Evolutionary conservation across 2,797 vertebrate species (phyloP), one percentile per base, ranked within the genome.

Genomic region (Harpagifer antarcticus): DNA sequence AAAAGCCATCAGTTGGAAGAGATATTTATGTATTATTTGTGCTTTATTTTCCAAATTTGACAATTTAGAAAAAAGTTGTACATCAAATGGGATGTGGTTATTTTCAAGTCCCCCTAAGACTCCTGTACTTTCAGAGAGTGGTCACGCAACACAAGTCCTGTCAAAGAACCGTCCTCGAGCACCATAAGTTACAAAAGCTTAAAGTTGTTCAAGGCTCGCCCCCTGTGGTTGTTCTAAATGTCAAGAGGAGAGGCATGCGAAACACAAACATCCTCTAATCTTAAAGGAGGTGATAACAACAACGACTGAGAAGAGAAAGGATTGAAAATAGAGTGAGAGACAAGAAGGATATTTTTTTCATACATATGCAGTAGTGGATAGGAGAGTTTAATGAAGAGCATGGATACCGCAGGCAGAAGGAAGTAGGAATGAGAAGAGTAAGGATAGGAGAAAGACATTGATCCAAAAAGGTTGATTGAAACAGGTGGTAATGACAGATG

Each of bases 201-300:
- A 5, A 57, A 54, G 47, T 40, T 43, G 9, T 59, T 62, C 3
- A 40, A 72, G 56, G 17, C 43, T 19, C 5, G 17, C 17, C 56
- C 42, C n/a, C n/a, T 3, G 49, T 52, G 42, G 57, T 54, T 55
- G 56, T 16, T 67, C 53, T 12, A 52, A 31, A 19, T 45, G 60
- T 76, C 44, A 53, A 69, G 49, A 27, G 27, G 37, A 70, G 42
- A 23, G 72, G 45, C 43, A 71, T 10, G n/a, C 58, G 47, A 49
- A 60, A 50, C 42, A 49, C 50, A 64, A 60, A 69, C 48, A 11
- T 73, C n/a, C 56, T 70, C 13, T 52, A 45, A 77, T 67, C 49
- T 47, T 54, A 47, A 55, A 9, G 1, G 6, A 71, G 53, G 64
- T 37, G 48, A 68, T 37, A 71, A 67, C 42, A 23, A 27, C 1